Conservation (phyloP, 2,888 invertebrate genomes). For the Dastarcus helophoroides region DNA sequence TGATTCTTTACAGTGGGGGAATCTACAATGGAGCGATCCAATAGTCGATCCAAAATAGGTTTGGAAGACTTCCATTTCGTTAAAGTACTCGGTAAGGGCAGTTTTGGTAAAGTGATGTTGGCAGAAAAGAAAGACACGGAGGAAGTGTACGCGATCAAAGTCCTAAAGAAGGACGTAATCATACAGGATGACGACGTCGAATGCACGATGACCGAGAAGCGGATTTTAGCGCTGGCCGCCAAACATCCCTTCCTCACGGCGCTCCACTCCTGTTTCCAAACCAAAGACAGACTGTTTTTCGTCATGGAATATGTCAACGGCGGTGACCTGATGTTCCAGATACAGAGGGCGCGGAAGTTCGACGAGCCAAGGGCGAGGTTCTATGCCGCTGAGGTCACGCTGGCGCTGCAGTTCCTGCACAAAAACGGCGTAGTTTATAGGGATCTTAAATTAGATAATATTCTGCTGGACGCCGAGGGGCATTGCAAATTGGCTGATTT, state of each 20-base stretch:
- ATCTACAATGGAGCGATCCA: not conserved
- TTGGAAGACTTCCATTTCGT: conserved; percentile 91
- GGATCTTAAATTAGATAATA: conserved; percentile 97
- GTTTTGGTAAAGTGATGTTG: conserved; percentile 98
- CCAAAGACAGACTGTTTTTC: conserved; percentile 79
- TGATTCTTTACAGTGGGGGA: not conserved
- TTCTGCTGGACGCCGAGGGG: conserved; percentile 89
- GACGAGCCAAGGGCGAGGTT: conserved; percentile 92
- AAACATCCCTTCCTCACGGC: conserved; percentile 97
- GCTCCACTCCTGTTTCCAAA: conserved; percentile 95
- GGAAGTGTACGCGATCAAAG: conserved; percentile 80
- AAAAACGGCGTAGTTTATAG: conserved; percentile 95
- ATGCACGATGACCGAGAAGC: conserved; percentile 97
- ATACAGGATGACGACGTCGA: conserved; percentile 99
- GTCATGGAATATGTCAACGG: conserved; percentile 99
- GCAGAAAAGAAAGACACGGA: conserved; percentile 89
- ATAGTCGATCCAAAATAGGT: conserved; percentile 47
- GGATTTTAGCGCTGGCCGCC: conserved; percentile 93
- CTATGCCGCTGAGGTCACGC: conserved; percentile 97
- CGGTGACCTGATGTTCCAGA: conserved; percentile 98
- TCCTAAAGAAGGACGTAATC: conserved; percentile 95
- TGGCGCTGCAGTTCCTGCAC: conserved; percentile 95
- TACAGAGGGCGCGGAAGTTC: conserved; percentile 94
- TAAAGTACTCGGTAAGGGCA: conserved; percentile 97
- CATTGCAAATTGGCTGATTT: conserved; percentile 91